Evolutionary conservation across 2,113 vertebrate species (phyloP).

Genomic region (Uria lomvia): DNA sequence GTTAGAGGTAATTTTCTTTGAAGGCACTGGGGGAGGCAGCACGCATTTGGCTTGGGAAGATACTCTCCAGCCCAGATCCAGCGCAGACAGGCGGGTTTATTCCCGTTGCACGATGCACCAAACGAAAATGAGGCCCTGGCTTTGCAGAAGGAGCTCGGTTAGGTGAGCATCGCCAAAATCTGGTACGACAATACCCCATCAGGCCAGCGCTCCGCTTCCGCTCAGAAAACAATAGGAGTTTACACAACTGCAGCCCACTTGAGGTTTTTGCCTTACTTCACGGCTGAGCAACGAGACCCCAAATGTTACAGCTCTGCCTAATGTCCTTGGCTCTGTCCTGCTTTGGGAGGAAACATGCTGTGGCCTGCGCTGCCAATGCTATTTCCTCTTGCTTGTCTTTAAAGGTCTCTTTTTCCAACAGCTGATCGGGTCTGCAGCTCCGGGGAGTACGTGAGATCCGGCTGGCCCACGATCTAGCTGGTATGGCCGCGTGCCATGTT

Average conservation of each 20-base stretch:
- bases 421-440: conserved; percentile 52
- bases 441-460: conserved; percentile 55
- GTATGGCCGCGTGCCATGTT: conserved; percentile 49
- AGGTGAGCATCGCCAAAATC: not conserved
- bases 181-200: not conserved
- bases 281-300: not conserved
- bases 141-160: not conserved
- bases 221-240: conserved; percentile 11
- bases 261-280: conserved; percentile 18
- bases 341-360: conserved; percentile 33
- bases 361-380: conserved; percentile 16
- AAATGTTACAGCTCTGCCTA: conserved; percentile 42
- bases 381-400: conserved; percentile 50
- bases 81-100: not conserved
- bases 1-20: not conserved
- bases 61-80: not conserved
- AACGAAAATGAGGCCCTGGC: not conserved
- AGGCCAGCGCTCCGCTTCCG: not conserved
- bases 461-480: conserved; percentile 52
- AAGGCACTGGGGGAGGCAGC: not conserved
- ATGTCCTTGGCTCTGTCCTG: conserved; percentile 53
- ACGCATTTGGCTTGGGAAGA: not conserved
- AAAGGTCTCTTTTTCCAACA: conserved; percentile 60
- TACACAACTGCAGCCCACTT: conserved; percentile 41
- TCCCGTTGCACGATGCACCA: not conserved